Evolutionary conservation across 1,140 invertebrate genomes (phyloP), one percentile per base, ranked within the genome.

Genomic region (Thalassaphorura encarpata): DNA sequence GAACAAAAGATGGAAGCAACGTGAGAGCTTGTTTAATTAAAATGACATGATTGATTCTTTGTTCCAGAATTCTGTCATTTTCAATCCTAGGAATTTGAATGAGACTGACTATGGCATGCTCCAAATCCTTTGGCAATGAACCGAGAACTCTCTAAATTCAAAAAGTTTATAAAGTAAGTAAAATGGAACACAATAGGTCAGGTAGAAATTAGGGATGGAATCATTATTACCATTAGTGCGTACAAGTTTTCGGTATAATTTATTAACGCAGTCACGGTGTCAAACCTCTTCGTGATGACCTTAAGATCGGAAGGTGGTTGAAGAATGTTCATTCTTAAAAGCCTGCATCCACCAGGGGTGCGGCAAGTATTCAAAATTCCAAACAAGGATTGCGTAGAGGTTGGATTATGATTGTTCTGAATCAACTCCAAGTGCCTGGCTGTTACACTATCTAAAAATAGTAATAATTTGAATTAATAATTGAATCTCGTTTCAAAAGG

Each of bases 21-120:
- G 86, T 83, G 62, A 93, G 73, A 0, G 81, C 80, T 47, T 82
- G 81, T 72, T 93, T 93, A 31, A 95, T 69, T 6, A 82, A 72
- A 3, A 95, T 74, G 2, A 83, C 74, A 66, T 86, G 84, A 67
- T 88, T 88, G 27, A 92, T 75, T 69, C 88, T 84, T 21, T 78
- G 78, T 66, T 91, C 86, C 1, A 80, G 80, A 42, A 73, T 73
- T 40, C 77, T 69, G 21, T 76, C 70, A 43, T 49, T 62, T 15
- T 55, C 57, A 18, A 28, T 6, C 49, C 60, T 58, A 2, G 74
- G 74, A 16, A 75, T 69, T 58, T 79, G 76, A 43, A 78, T 73
- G 63, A 80, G 77, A 2, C 80, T 66, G 19, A 76, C 75, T 2
- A 84, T 64, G 1, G 84, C 67, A 51, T 79, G 75, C 65, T 84